Conservation (phyloP, 1,140 invertebrate species). For the Cephus cinctus region DNA sequence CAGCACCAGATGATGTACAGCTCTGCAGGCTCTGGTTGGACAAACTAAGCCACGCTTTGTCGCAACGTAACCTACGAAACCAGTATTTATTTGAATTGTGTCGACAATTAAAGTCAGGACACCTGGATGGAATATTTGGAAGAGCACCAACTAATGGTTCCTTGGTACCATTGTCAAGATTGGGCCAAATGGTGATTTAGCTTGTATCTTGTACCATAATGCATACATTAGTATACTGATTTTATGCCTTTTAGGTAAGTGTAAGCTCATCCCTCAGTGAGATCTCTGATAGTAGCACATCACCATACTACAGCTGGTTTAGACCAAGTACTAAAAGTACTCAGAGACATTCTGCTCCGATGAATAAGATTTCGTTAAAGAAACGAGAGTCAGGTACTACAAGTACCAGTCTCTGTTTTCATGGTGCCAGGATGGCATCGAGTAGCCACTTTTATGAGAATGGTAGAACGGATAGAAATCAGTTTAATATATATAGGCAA, state of each 20-base stretch:
- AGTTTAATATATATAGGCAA: conserved; percentile 19
- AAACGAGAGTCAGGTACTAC: conserved; percentile 2
- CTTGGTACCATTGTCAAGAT: conserved; percentile 22
- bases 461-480: conserved; percentile 9
- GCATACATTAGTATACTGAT: conserved; percentile 5
- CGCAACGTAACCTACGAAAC: conserved; percentile 43
- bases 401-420: conserved; percentile 6
- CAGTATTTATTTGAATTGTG: conserved; percentile 45
- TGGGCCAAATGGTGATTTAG: conserved; percentile 21
- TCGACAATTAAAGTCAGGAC: conserved; percentile 37
- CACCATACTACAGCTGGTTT: conserved; percentile 7
- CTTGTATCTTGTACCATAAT: not conserved
- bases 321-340: conserved; percentile 8
- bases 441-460: not conserved
- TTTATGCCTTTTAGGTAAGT: conserved; percentile 15
- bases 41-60: conserved; percentile 34
- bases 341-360: not conserved
- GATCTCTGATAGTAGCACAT: conserved; percentile 20
- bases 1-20: conserved; percentile 25
- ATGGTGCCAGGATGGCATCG: not conserved
- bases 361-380: not conserved
- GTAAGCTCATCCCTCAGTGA: conserved; percentile 28
- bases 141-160: conserved; percentile 32
- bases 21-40: conserved; percentile 48
- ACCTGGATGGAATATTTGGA: conserved; percentile 39